Conservation (phyloP, 2,888 invertebrate genomes). For the Belgica antarctica region DNA sequence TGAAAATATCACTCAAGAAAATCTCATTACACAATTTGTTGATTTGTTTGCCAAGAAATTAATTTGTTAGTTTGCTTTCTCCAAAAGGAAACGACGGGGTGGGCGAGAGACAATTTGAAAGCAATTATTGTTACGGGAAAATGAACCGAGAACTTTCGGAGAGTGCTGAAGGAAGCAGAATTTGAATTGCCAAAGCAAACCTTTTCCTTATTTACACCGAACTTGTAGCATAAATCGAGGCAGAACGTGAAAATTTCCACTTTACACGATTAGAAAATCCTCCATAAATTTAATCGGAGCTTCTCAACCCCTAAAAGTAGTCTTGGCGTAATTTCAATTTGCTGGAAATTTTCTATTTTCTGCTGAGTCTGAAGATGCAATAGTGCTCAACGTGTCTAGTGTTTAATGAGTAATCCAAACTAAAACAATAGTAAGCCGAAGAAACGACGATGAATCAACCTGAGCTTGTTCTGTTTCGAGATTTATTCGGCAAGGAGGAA, state of each 20-base stretch:
- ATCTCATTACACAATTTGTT: constrained; percentile 36
- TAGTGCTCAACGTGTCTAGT: background rate
- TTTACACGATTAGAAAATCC: too few species aligned
- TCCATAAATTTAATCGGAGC: background rate
- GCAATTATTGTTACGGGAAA: constrained; percentile 39
- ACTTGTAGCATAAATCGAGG: background rate
- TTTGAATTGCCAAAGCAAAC: constrained; percentile 10
- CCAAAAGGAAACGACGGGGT: constrained; percentile 6
- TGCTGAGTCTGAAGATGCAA: background rate
- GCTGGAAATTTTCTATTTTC: background rate
- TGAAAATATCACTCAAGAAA: too few species aligned
- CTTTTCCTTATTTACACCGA: background rate
- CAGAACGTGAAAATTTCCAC: background rate
- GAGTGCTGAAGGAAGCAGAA: background rate
- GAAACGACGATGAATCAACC: background rate
- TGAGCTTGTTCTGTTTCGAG: background rate
- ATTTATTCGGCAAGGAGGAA: background rate
- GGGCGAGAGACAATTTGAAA: constrained; percentile 36
- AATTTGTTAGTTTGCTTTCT: constrained; percentile 32
- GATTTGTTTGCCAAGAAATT: constrained; percentile 43
- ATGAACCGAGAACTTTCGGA: background rate
- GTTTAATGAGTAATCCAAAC: background rate
- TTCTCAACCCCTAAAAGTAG: background rate
- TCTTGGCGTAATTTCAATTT: background rate
- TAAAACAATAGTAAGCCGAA: background rate